These are phyloP conservation scores for Phenganax subtilis DNA, from an alignment of 92 coral and sea anemone species.

Conservation along the genomic window DNA sequence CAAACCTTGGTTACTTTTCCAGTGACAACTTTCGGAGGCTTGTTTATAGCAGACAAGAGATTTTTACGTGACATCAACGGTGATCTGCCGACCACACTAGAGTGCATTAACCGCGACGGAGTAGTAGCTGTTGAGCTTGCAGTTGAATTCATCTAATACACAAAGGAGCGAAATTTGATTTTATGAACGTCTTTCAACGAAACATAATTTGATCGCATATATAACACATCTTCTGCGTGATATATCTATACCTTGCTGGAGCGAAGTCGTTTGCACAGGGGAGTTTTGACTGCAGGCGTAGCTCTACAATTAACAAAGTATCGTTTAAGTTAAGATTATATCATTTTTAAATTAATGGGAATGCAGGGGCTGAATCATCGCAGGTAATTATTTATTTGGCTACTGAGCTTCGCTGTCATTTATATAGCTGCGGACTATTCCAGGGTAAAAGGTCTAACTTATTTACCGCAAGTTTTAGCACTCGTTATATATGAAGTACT, in stretches of 20 bases:
- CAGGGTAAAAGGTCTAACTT: not conserved
- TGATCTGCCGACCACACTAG: slow-evolving; percentile 25
- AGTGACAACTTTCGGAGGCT: slow-evolving; percentile 21
- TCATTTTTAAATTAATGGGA: too few relatives aligned
- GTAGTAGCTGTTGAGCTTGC: slow-evolving; percentile 37
- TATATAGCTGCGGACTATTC: too few relatives aligned
- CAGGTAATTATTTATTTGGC: too few relatives aligned
- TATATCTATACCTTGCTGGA: slow-evolving; percentile 20
- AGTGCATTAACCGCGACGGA: slow-evolving; percentile 28
- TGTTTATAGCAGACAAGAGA: slow-evolving; percentile 16
- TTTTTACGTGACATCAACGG: slow-evolving; percentile 30
- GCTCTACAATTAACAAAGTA: not conserved
- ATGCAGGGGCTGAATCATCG: too few relatives aligned
- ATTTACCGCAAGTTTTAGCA: not conserved
- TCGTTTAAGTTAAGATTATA: too few relatives aligned
- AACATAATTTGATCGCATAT: not conserved
- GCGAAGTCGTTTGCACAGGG: slow-evolving; percentile 25
- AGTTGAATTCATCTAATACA: slow-evolving; percentile 24
- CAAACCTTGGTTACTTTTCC: slow-evolving; percentile 32
- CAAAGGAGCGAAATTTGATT: not conserved
- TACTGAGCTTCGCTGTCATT: too few relatives aligned
- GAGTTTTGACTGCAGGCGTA: slow-evolving; percentile 28
- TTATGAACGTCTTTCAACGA: not conserved
- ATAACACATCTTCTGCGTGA: not conserved
- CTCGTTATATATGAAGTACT: not conserved